Evolutionary conservation across 2,113 vertebrate species (phyloP).

Genomic region (Poeciliopsis prolifica): DNA sequence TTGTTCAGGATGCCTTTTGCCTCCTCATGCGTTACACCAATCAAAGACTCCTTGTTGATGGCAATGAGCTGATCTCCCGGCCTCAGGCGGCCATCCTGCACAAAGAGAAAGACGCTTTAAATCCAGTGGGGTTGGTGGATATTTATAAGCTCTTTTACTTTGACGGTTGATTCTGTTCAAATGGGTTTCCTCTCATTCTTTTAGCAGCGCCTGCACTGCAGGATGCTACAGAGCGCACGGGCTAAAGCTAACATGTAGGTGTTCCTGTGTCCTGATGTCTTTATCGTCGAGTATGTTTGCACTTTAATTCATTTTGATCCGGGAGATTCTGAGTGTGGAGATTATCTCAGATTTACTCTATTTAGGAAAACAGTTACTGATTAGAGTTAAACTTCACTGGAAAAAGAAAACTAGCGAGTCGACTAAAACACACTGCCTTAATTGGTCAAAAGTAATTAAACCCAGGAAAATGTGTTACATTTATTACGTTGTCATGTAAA

Average conservation of each 20-base stretch:
- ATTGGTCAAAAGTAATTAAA: too few species aligned
- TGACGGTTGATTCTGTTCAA: background rate
- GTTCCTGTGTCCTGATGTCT: background rate
- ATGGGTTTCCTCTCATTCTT: background rate
- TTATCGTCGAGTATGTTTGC: background rate
- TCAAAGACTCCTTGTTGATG: constrained; percentile 90
- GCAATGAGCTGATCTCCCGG: constrained; percentile 90
- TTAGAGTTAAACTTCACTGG: too few species aligned
- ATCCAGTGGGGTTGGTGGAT: background rate
- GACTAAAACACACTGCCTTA: too few species aligned
- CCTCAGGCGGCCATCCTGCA: constrained; percentile 87
- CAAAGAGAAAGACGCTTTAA: background rate
- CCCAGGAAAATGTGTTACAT: too few species aligned
- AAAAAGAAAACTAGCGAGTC: too few species aligned
- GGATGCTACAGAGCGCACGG: background rate
- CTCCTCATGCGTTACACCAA: constrained; percentile 89
- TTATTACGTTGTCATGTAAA: too few species aligned
- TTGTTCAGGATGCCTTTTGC: constrained; percentile 86
- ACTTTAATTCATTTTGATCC: background rate
- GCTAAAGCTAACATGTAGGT: background rate
- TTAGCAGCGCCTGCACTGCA: background rate
- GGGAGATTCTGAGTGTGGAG: background rate
- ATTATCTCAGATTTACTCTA: background rate
- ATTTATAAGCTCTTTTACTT: background rate
- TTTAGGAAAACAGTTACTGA: too few species aligned